Evolutionary conservation across 2,113 vertebrate genomes (phyloP).

Genomic region (Apistogramma diplotaenia): DNA sequence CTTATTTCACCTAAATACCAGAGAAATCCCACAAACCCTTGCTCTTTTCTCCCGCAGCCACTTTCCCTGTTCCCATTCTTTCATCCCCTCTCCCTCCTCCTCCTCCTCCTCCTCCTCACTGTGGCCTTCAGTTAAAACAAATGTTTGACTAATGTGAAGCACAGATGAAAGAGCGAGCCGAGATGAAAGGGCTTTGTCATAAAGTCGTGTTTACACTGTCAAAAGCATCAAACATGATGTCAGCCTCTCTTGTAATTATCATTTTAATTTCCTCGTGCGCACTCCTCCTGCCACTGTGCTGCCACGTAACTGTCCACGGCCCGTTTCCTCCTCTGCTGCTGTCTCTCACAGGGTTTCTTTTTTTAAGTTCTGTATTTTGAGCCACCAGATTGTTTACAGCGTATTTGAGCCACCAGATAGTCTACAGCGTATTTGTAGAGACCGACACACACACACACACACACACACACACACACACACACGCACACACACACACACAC

Average conservation of each 20-base stretch:
- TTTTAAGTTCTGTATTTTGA: background rate
- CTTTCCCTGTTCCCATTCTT: constrained; percentile 32
- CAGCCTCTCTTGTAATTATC: constrained; percentile 32
- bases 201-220: constrained; percentile 40
- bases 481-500: too few relatives aligned
- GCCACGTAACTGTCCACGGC: constrained; percentile 14
- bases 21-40: background rate
- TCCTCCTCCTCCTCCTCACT: background rate
- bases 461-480: too few relatives aligned
- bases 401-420: background rate
- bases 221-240: constrained; percentile 14
- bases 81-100: constrained; percentile 20
- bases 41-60: constrained; percentile 7
- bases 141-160: constrained; percentile 32
- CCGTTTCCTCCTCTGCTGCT: background rate
- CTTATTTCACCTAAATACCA: background rate
- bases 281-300: background rate
- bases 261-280: constrained; percentile 20
- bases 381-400: background rate
- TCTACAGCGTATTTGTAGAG: background rate
- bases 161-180: constrained; percentile 26
- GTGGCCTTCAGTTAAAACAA: constrained; percentile 8
- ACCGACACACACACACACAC: too few relatives aligned
- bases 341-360: background rate
- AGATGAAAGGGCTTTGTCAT: constrained; percentile 42